These are phyloP conservation scores for Ectropis grisescens DNA, from an alignment of 1,140 invertebrate genomes.

Conservation along the genomic window DNA sequence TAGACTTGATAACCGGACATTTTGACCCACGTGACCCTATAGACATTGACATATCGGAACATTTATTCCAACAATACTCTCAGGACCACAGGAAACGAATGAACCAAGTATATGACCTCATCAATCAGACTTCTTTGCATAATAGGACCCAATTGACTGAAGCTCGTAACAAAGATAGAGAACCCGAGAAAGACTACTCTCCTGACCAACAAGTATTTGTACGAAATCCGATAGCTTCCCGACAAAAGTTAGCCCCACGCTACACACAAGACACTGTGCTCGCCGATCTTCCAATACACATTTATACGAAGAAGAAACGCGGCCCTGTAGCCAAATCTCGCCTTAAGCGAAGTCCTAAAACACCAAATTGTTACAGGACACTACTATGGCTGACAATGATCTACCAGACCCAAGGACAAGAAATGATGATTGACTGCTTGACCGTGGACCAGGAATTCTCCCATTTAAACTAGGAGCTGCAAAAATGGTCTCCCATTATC, in stretches of 20 bases:
- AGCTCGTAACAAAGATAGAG: conserved; percentile 7
- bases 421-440: conserved; percentile 11
- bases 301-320: conserved; percentile 12
- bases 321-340: conserved; percentile 13
- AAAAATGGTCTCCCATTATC: conserved; percentile 7
- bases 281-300: conserved; percentile 13
- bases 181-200: conserved; percentile 10
- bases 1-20: conserved; percentile 11
- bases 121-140: conserved; percentile 6
- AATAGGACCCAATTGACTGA: conserved; percentile 3
- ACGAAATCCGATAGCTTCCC: conserved; percentile 5
- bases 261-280: conserved; percentile 10
- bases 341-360: conserved; percentile 13
- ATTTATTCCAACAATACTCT: conserved; percentile 5
- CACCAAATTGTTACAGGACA: conserved; percentile 12
- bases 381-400: conserved; percentile 4
- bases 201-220: conserved; percentile 14
- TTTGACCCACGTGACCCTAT: conserved; percentile 9
- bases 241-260: conserved; percentile 10
- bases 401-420: conserved; percentile 4
- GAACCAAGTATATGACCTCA: conserved; percentile 5
- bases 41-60: conserved; percentile 4
- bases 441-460: conserved; percentile 10
- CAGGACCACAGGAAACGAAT: conserved; percentile 2
- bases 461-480: conserved; percentile 9